phyloP scores from a whole-genome alignment of 1,140 invertebrate species.

The Heliconius eleuchia region DNA sequence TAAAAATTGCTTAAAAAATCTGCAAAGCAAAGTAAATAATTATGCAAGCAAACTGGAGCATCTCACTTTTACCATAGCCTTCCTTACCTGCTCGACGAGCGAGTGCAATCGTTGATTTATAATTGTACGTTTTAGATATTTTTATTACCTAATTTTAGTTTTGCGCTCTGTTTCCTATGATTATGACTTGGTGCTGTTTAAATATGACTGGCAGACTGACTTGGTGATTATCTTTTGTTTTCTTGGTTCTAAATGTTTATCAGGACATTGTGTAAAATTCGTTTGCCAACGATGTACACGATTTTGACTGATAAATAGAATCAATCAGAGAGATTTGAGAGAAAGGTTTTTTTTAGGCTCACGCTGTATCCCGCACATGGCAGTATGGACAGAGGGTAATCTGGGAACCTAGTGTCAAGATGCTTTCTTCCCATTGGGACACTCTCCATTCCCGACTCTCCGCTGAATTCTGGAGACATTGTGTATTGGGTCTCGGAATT shows the following conservation, averaged over 20 bases:
- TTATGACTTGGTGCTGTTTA: background rate
- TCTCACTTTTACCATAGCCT: constrained; percentile 1
- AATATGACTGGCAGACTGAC: background rate
- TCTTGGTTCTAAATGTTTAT: background rate
- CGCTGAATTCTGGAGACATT: no score
- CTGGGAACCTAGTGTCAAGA: no score
- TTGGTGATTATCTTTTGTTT: background rate
- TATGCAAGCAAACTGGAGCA: constrained; percentile 6
- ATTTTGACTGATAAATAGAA: no score
- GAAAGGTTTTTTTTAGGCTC: no score
- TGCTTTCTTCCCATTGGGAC: no score
- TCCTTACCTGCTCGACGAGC: background rate
- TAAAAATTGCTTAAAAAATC: background rate
- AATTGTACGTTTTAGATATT: constrained; percentile 7
- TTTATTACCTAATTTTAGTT: constrained; percentile 12
- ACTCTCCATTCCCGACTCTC: no score
- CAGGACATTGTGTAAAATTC: background rate
- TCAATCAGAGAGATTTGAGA: background rate
- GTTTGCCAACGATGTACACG: background rate
- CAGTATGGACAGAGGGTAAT: no score
- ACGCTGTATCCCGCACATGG: no score
- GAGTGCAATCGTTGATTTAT: constrained; percentile 2
- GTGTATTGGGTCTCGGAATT: no score
- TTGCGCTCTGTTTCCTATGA: background rate
- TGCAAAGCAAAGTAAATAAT: background rate